Conservation (phyloP, 2,797 vertebrate species). For the Notolabrus celidotus region DNA sequence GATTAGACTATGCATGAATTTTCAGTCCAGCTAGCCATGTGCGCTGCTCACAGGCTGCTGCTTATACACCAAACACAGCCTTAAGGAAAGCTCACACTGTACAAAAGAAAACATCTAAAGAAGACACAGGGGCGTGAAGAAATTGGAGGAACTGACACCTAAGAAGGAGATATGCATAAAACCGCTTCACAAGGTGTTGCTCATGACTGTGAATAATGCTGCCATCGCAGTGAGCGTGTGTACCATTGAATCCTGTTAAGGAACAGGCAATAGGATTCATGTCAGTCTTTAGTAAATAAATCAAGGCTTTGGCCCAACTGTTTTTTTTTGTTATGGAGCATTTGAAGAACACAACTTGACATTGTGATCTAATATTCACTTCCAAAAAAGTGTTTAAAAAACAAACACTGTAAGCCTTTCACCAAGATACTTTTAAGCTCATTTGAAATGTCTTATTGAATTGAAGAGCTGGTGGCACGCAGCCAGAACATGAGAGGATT, state of each 20-base stretch:
- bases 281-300: constrained; percentile 29
- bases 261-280: constrained; percentile 33
- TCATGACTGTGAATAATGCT: constrained; percentile 40
- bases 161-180: constrained; percentile 34
- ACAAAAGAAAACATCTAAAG: constrained; percentile 43
- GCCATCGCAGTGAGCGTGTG: constrained; percentile 10
- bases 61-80: not conserved
- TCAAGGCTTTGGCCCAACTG: constrained; percentile 15
- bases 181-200: constrained; percentile 37
- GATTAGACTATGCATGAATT: constrained; percentile 63
- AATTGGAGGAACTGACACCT: constrained; percentile 39
- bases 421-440: constrained; percentile 43
- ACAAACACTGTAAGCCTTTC: constrained; percentile 38
- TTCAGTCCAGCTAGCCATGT: constrained; percentile 27
- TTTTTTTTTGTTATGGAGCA: constrained; percentile 15
- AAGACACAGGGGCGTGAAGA: constrained; percentile 36
- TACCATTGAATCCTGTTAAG: constrained; percentile 25
- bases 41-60: constrained; percentile 15
- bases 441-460: constrained; percentile 59
- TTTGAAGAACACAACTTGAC: constrained; percentile 32
- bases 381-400: constrained; percentile 29
- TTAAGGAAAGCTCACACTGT: constrained; percentile 14
- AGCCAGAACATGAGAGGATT: constrained; percentile 37
- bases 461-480: constrained; percentile 32
- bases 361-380: constrained; percentile 32